phyloP scores from a whole-genome alignment of 2,113 vertebrate species.

The Lepus europaeus region DNA sequence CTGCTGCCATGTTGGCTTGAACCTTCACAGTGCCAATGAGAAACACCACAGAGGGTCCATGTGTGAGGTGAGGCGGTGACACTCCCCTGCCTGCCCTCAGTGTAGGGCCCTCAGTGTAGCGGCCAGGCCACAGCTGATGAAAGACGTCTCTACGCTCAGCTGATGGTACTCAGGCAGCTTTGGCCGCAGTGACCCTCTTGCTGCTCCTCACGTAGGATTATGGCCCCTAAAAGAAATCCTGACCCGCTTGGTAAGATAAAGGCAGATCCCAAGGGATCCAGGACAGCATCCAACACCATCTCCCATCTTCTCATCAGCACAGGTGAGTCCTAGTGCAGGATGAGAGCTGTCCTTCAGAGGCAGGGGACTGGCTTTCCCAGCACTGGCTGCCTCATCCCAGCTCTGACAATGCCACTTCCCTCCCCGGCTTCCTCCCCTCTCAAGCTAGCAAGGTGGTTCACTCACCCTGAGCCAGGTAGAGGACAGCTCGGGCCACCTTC shows the following conservation, averaged over 20 bases:
- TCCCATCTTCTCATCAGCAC: not conserved
- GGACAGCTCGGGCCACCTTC: conserved; percentile 93
- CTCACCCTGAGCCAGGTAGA: conserved; percentile 97
- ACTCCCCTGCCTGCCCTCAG: not conserved
- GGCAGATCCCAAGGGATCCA: conserved; percentile 26
- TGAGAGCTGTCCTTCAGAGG: not conserved
- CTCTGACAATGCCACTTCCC: not conserved
- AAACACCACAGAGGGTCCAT: not conserved
- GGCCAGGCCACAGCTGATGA: not conserved
- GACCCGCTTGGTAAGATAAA: not conserved
- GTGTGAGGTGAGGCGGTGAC: not conserved
- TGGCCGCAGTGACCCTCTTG: not conserved
- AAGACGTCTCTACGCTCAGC: not conserved
- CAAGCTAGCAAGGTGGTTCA: not conserved
- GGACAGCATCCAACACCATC: not conserved
- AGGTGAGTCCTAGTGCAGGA: not conserved
- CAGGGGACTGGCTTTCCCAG: not conserved
- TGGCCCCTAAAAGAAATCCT: not conserved
- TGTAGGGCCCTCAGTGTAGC: not conserved
- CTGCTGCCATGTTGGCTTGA: conserved; percentile 24
- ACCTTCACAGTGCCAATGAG: conserved; percentile 35
- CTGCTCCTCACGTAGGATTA: not conserved
- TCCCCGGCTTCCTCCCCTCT: not conserved
- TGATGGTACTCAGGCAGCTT: not conserved
- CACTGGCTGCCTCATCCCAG: not conserved